Evolutionary conservation across 2,113 vertebrate genomes (phyloP), one percentile per base, ranked within the genome.

Genomic region (Spilogale gracilis): DNA sequence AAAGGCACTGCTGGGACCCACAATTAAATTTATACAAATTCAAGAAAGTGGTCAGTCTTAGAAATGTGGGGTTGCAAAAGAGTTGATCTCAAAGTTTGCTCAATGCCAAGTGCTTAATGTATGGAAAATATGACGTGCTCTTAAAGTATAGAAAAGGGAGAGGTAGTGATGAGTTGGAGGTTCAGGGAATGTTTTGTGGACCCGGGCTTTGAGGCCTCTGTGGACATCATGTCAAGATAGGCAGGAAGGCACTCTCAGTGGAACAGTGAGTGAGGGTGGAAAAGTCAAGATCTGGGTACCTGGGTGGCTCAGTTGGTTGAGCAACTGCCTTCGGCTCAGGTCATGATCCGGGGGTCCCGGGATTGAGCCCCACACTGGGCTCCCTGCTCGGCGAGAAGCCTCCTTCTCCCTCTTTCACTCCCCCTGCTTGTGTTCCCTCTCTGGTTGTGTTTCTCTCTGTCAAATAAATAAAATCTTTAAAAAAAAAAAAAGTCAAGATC

Each of bases 11-110:
- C 71, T 95, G 71, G 71, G 93, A 81, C 65, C 56, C 50, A 96
- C 14, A 93, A 27, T 27, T 63, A 83, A 67, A 67, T 56, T 48
- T 85, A 76, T 45, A 85, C 27, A 58, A 89, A 89, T 86, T 89
- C 56, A 84, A 89, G 85, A 32, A 92, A 85, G 58, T 18, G 56
- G 56, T 87, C 86, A 56, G 52, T 93, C 74, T 80, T 84, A 97
- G 60, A 87, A 92, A 84, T n/a, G 25, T 69, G 30, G 61, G 30
- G 43, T 56, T 54, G 69, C 48, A 60, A 48, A n/a, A 90, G 21
- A 63, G 38, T 74, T 93, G 86, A 95, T 27, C 58, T 69, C 30
- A 52, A 78, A 82, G 52, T 85, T 71, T 63, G 69, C 79, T 71
- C 54, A 43, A 79, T 73, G 56, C n/a, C 93, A 91, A 30, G 38